A percentile compares a stretch with the other conserved stretches of the same genome.
Conservation (phyloP, 1,140 invertebrate genomes). For the Lamellibrachia luymesi region DNA sequence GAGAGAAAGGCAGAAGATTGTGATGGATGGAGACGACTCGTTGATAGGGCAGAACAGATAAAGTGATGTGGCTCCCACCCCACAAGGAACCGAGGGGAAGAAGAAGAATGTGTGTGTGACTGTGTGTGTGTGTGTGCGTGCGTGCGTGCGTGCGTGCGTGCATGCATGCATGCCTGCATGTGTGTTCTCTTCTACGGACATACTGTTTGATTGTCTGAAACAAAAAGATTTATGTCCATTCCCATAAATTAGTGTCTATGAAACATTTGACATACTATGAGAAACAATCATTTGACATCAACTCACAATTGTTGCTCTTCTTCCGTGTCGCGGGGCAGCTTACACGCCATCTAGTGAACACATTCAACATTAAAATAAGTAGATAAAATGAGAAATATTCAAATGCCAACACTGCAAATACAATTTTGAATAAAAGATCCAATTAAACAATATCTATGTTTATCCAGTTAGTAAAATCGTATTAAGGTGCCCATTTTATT, state of each 20-base stretch:
- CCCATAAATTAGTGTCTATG: not conserved
- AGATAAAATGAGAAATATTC: not conserved
- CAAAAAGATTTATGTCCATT: not conserved
- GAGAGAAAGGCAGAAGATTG: too few species aligned
- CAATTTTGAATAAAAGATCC: conserved; percentile 9
- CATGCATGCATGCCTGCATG: not conserved
- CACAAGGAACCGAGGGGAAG: too few species aligned
- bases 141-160: not conserved
- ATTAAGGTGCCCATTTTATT: too few species aligned
- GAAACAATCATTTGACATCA: not conserved
- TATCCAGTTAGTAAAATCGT: not conserved
- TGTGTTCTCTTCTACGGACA: not conserved
- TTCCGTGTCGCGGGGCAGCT: conserved; percentile 57
- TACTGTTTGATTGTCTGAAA: too few species aligned
- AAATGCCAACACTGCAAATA: not conserved
- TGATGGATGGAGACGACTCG: too few species aligned
- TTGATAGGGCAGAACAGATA: too few species aligned
- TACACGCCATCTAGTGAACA: conserved; percentile 55
- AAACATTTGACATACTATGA: not conserved
- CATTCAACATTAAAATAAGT: not conserved
- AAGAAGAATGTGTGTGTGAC: not conserved
- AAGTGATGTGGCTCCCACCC: too few species aligned
- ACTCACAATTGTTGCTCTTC: conserved; percentile 57
- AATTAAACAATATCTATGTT: not conserved
- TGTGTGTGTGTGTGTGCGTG: not conserved